Base-by-base conservation (phyloP, 1,140 invertebrate genomes). In the Leptinotarsa undecemlineata region DNA sequence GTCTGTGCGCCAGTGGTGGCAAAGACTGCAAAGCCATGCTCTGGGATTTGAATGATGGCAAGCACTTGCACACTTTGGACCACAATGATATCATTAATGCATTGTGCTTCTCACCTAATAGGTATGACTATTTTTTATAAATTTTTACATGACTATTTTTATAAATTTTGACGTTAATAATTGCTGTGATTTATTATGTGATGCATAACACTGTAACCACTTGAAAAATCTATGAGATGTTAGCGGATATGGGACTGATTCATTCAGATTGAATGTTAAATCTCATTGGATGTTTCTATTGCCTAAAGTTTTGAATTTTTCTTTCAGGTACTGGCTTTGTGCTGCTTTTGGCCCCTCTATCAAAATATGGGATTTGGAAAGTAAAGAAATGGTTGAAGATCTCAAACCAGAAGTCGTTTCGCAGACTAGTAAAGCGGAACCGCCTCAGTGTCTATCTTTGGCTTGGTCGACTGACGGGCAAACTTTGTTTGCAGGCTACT, bases 291-390 rank as follows among this genome's bases (percentile, higher is more conserved):
- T 42, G 33, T 42, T 42, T 42, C 33, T 42, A 42, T 42, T 42
- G 6, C 8, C 8, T 42, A 42, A 42, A 33, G 6, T 33, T 33
- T 33, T 11, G 33, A 57, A 57, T 5, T 14, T 74, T 77, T 74
- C 66, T 79, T 78, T 15, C 68, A 85, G 98, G 85, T 99, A 99
- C 85, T 99, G 98, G 98, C 90, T 99, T 17, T 99, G 98, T 88
- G 98, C 98, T 83, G 98, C 98, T 17, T 99, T 95, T 85, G 98
- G 98, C 81, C 96, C 98, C 72, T 95, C 93, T 80, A 99, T 99
- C 85, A 99, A 98, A 88, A 99, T 99, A 84, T 99, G 98, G 98
- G 98, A 99, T 90, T 90, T 99, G 84, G 98, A 99, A 89, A 97
- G 95, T 87, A 99, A 99, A 89, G 96, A 98, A 86, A 96, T 98